Evolutionary conservation across 92 coral and sea anemone species (phyloP), one percentile per base, ranked within the genome.

Genomic region (Galaxea fascicularis): DNA sequence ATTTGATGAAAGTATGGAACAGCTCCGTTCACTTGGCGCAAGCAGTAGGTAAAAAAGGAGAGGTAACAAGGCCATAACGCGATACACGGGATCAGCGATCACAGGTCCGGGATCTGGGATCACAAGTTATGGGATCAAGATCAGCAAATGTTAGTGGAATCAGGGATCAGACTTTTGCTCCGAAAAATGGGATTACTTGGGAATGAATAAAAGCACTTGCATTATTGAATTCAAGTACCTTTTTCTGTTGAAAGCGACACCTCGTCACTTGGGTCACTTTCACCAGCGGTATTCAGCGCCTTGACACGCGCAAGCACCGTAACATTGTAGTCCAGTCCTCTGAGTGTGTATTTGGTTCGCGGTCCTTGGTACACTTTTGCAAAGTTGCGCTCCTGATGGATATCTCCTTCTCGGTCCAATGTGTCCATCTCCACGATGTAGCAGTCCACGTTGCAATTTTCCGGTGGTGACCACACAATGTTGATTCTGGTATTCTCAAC

Each of bases 361-460:
- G 98, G 98, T 59, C 98, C 98, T 77, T 94, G 98, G 29, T 94
- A 94, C 41, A 90, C 98, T 60, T 94, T 94, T 18, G 78, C 74
- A 59, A 94, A 94, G 71, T 75, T 92, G 51, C 98, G 88, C 49
- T 94, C 92, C 78, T 89, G 93, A 72, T 94, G 98, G 65, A 94
- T 92, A 70, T 94, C 92, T 77, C 95, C 95, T 73, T 92, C 98
- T 83, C 95, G 95, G 54, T 86, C 87, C 56, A 91, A 58, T 29
- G 90, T 85, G 76, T 94, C 95, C 41, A 90, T 92, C 89, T 94
- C 98, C 39, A 89, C 73, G 63, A 94, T 80, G 69, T 94, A 94
- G 57, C 92, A 86, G 90, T 94, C 98, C 49, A 94, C 93, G 82
- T 94, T 92, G 75, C 93, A 87, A 58, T 84, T 89, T 73, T 85